These are phyloP conservation scores for Ganaspis brasiliensis DNA, from an alignment of 2,888 invertebrate species.

Conservation along the genomic window DNA sequence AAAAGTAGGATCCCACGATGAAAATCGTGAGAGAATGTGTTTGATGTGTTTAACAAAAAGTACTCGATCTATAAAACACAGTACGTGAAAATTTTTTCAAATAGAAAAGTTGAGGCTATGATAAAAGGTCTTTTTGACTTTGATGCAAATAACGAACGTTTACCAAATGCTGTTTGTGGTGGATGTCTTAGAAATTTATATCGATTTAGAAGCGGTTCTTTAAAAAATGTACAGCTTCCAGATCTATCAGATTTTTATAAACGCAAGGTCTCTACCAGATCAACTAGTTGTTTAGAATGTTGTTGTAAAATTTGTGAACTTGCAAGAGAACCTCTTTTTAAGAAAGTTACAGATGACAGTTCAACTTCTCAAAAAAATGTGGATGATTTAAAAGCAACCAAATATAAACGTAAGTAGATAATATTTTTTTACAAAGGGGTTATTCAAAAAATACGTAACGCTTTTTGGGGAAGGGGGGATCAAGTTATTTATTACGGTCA, in stretches of 20 bases:
- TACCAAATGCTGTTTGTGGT: conserved; percentile 11
- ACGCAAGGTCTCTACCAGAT: not conserved
- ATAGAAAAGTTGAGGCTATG: not conserved
- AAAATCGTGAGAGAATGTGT: not conserved
- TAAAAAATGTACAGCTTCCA: conserved; percentile 17
- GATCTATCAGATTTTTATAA: conserved; percentile 11
- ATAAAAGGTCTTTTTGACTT: conserved; percentile 12
- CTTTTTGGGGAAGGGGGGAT: conserved; percentile 4
- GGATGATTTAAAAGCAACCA: too few species aligned
- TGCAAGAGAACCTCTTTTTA: conserved; percentile 35
- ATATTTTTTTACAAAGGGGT: too few species aligned
- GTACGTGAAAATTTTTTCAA: conserved; percentile 16
- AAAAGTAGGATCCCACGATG: not conserved
- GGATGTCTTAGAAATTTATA: conserved; percentile 11
- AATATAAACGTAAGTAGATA: conserved; percentile 6
- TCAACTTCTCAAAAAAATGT: too few species aligned
- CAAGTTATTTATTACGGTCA: too few species aligned
- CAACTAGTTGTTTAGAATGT: conserved; percentile 26
- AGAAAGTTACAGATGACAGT: conserved; percentile 38
- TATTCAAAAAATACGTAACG: too few species aligned
- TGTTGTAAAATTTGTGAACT: conserved; percentile 38
- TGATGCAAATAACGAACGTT: not conserved
- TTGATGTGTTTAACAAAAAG: conserved; percentile 9
- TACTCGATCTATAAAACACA: not conserved
- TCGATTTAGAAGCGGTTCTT: not conserved